Percentiles rank a stretch among this genome's conserved stretches.
Conservation (phyloP, 2,888 invertebrate species). For the Alviniconcha strummeri region DNA sequence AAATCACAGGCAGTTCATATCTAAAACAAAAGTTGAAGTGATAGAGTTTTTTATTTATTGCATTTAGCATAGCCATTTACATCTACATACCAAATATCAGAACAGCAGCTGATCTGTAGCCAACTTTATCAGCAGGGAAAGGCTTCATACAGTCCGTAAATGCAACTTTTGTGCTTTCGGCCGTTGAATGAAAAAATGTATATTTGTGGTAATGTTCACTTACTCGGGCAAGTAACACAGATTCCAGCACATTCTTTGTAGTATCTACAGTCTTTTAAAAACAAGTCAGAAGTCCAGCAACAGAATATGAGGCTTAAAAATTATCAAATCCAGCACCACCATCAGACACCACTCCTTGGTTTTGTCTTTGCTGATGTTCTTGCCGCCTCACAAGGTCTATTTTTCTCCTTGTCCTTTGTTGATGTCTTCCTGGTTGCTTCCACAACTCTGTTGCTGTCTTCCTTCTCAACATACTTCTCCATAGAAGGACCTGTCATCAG, state of each 20-base stretch:
- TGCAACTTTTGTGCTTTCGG: background rate
- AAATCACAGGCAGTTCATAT: too few species aligned
- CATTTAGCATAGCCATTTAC: background rate
- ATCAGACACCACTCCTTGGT: too few species aligned
- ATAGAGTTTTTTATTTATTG: background rate
- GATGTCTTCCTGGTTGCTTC: background rate
- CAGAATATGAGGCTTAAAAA: background rate
- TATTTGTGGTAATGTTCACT: too few species aligned
- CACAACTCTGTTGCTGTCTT: too few species aligned
- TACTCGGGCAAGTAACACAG: too few species aligned
- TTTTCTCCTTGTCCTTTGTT: background rate
- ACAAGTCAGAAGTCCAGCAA: background rate
- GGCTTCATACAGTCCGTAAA: background rate
- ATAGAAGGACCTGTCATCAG: too few species aligned
- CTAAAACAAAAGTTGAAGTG: background rate
- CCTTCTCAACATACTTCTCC: too few species aligned
- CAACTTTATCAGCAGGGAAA: background rate
- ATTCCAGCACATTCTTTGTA: background rate
- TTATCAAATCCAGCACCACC: background rate
- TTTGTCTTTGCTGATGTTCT: too few species aligned
- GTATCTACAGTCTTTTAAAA: background rate
- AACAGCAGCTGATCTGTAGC: background rate
- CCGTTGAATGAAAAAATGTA: background rate
- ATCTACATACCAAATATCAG: background rate
- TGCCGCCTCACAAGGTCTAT: too few species aligned